Evolutionary conservation across 2,797 vertebrate species (phyloP), one percentile per base, ranked within the genome.

Genomic region (Lacerta bilineata): DNA sequence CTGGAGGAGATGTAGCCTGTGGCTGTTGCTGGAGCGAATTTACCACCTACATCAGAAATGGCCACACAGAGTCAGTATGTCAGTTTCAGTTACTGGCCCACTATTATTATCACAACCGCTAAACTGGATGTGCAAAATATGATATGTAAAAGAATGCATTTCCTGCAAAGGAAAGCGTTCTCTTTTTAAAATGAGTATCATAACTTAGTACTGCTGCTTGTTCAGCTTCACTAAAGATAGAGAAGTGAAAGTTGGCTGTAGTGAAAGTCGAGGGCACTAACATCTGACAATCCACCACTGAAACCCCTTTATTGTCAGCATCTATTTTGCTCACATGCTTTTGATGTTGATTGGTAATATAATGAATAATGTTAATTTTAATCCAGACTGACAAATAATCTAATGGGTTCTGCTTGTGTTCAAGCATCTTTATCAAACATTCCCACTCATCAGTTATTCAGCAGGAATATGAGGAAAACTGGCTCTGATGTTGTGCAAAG

Each of bases 11-110:
- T 1, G 97, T 93, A 96, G 98, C 95, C 95, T 98, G 97, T 20
- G 98, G 96, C 90, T 98, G 98, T 88, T 98, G 98, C 96, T 98
- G 98, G 85, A 99, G 97, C 36, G 98, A 97, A 95, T 97, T 98
- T 93, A 98, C 98, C 88, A 98, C 98, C 99, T 99, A 87, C 61
- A 43, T 84, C 39, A 66, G 87, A 87, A 94, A 91, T 89, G 66
- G 90, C 92, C 87, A 90, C 13, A 59, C 76, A 36, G 6, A 64
- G 20, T 71, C 27, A 55, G 33, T 9, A 25, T 59, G 23, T 93
- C 89, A 84, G 79, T 76, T 85, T 90, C 86, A 92, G 78, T 61
- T 33, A 75, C 10, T 43, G 75, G 82, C 59, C n/a, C 50, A 86
- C 20, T 92, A 72, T 68, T 88, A 89, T 33, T 41, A 75, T 74